A percentile compares a stretch with the other conserved stretches of the same genome.
These are phyloP conservation scores for Philhelius pedissequus DNA, from an alignment of 2,888 invertebrate species.

Conservation along the genomic window DNA sequence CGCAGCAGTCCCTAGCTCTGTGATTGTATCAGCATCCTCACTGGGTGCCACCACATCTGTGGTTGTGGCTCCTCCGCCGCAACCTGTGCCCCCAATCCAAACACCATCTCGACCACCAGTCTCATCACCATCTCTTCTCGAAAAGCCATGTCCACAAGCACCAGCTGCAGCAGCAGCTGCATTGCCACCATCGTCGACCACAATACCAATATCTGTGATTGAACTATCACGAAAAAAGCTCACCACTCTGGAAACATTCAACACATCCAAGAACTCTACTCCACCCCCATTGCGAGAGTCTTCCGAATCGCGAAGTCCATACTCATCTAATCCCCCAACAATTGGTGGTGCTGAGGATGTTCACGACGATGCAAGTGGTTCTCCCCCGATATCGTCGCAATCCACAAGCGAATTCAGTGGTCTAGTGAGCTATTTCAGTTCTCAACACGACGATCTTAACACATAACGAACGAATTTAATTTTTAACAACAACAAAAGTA, in stretches of 20 bases:
- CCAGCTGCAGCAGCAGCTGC: conserved; percentile 69
- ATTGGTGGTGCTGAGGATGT: conserved; percentile 65
- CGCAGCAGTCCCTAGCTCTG: conserved; percentile 71
- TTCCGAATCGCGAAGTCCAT: conserved; percentile 73
- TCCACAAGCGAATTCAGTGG: conserved; percentile 90
- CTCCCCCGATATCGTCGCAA: conserved; percentile 71
- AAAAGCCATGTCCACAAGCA: conserved; percentile 68
- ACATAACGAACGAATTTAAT: conserved; percentile 81
- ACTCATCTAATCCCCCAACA: conserved; percentile 63
- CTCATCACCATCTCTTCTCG: conserved; percentile 52
- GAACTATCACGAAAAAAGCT: conserved; percentile 75
- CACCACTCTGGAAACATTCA: conserved; percentile 76
- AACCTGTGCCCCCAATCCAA: conserved; percentile 12
- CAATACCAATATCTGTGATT: conserved; percentile 71
- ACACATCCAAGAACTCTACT: conserved; percentile 69
- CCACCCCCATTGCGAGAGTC: conserved; percentile 71
- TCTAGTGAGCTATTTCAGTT: conserved; percentile 94
- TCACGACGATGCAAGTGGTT: conserved; percentile 59
- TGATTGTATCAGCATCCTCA: conserved; percentile 70
- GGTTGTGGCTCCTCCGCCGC: conserved; percentile 20
- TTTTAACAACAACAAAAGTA: conserved; percentile 68
- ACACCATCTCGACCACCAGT: conserved; percentile 72
- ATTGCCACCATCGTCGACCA: conserved; percentile 72
- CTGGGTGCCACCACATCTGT: conserved; percentile 68
- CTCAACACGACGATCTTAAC: conserved; percentile 93